These are phyloP conservation scores for Calycopis cecrops DNA, from an alignment of 1,140 invertebrate species.

Conservation along the genomic window DNA sequence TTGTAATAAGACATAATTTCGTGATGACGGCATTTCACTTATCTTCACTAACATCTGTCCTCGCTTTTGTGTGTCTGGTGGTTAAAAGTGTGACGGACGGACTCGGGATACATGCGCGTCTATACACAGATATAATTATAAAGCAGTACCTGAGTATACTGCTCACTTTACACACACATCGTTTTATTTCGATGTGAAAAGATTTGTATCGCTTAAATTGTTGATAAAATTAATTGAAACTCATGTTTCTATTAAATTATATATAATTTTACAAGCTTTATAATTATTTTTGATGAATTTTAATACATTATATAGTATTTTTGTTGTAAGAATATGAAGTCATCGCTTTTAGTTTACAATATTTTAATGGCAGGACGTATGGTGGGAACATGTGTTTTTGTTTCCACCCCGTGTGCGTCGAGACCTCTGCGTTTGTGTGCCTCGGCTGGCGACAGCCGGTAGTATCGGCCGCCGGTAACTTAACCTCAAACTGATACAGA, in stretches of 20 bases:
- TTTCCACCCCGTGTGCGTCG: conserved; percentile 47
- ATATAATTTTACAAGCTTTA: too few species aligned
- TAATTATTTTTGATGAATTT: too few species aligned
- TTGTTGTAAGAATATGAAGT: background rate
- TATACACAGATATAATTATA: conserved; percentile 62
- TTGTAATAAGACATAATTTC: conserved; percentile 46
- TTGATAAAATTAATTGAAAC: too few species aligned
- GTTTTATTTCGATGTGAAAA: background rate
- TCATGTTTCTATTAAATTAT: too few species aligned
- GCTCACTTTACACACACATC: conserved; percentile 35
- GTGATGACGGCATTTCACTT: conserved; percentile 12
- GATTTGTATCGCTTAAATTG: background rate
- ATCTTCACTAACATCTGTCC: conserved; percentile 32
- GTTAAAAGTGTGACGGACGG: conserved; percentile 66
- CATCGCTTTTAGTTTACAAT: background rate
- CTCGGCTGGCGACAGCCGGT: conserved; percentile 60
- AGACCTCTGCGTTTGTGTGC: conserved; percentile 47
- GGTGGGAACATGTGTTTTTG: conserved; percentile 28
- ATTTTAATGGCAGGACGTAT: conserved; percentile 2
- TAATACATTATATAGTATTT: too few species aligned
- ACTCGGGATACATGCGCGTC: conserved; percentile 63
- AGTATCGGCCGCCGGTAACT: conserved; percentile 58
- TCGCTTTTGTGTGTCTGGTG: conserved; percentile 65
- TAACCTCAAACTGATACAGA: conserved; percentile 72
- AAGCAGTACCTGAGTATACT: conserved; percentile 64